Percentiles rank a stretch among this genome's conserved stretches.
phyloP scores from a whole-genome alignment of 2,888 invertebrate species.

The Lasius platythorax region DNA sequence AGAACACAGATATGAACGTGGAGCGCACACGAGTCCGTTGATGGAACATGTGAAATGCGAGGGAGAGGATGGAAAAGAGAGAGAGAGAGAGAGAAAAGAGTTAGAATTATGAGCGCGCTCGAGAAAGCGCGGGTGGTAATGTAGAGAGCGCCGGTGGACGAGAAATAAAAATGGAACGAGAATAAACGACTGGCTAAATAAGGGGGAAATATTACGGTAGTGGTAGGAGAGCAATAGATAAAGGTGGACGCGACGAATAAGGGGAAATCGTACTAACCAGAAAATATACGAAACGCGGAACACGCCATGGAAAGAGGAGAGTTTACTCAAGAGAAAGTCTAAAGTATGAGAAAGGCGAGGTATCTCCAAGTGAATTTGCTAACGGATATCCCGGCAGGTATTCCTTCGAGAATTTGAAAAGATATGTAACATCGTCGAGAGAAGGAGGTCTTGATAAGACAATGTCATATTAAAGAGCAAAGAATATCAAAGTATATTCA shows the following conservation, averaged over 20 bases:
- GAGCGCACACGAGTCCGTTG: slow-evolving; percentile 18
- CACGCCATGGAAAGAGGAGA: slow-evolving; percentile 11
- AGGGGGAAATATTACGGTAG: slow-evolving; percentile 46
- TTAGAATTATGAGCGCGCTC: slow-evolving; percentile 33
- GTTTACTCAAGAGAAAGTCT: slow-evolving; percentile 42
- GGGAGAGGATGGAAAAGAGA: slow-evolving; percentile 12
- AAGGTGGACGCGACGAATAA: slow-evolving; percentile 53
- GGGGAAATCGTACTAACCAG: slow-evolving; percentile 47
- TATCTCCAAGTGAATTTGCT: slow-evolving; percentile 37
- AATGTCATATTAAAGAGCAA: slow-evolving; percentile 21
- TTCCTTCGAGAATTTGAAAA: slow-evolving; percentile 47
- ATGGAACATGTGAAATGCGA: slow-evolving; percentile 24
- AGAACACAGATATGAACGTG: not conserved
- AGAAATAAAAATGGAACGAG: slow-evolving; percentile 48
- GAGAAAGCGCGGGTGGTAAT: slow-evolving; percentile 41
- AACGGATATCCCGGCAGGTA: slow-evolving; percentile 30
- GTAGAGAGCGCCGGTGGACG: slow-evolving; percentile 19
- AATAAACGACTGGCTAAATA: slow-evolving; percentile 55
- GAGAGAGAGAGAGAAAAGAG: slow-evolving; percentile 32
- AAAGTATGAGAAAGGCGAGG: slow-evolving; percentile 9
- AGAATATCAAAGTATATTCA: not conserved
- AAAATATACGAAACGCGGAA: slow-evolving; percentile 45
- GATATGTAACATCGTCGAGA: slow-evolving; percentile 30
- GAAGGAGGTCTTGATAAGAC: slow-evolving; percentile 13
- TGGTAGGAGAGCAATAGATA: slow-evolving; percentile 46